phyloP scores from a whole-genome alignment of 2,888 invertebrate species.

The Tetragonisca angustula region DNA sequence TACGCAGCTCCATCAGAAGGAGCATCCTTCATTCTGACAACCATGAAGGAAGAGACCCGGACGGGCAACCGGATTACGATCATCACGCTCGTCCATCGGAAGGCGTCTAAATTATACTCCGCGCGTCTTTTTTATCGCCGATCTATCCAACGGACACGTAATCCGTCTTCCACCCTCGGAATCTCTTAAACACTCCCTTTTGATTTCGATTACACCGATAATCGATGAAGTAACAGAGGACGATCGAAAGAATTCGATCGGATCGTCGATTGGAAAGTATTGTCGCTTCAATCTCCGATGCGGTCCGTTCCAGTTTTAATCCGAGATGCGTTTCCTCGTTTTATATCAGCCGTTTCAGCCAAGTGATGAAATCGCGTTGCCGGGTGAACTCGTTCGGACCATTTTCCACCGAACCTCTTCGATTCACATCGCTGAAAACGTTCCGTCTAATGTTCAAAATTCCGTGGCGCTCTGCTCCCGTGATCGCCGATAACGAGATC shows the following conservation, averaged over 20 bases:
- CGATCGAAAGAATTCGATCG: background rate
- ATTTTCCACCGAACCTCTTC: background rate
- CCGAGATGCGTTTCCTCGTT: background rate
- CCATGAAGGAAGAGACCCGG: background rate
- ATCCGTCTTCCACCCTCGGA: background rate
- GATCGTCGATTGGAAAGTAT: background rate
- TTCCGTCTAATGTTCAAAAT: constrained; percentile 11
- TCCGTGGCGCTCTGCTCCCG: constrained; percentile 14
- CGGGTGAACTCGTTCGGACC: background rate
- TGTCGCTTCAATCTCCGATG: background rate
- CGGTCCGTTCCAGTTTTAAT: background rate
- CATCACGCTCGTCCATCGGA: constrained; percentile 4
- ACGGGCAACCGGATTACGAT: constrained; percentile 9
- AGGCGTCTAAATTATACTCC: constrained; percentile 10
- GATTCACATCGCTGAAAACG: constrained; percentile 16
- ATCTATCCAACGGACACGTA: background rate
- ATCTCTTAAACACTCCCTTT: background rate
- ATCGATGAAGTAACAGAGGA: constrained; percentile 4
- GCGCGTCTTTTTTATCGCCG: background rate
- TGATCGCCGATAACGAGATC: constrained; percentile 55
- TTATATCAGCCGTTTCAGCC: background rate
- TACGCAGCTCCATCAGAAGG: background rate
- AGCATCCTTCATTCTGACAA: constrained; percentile 22
- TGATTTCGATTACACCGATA: background rate
- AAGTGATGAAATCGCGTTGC: background rate